phyloP scores from a whole-genome alignment of 1,140 invertebrate genomes.

The Penaeus chinensis region DNA sequence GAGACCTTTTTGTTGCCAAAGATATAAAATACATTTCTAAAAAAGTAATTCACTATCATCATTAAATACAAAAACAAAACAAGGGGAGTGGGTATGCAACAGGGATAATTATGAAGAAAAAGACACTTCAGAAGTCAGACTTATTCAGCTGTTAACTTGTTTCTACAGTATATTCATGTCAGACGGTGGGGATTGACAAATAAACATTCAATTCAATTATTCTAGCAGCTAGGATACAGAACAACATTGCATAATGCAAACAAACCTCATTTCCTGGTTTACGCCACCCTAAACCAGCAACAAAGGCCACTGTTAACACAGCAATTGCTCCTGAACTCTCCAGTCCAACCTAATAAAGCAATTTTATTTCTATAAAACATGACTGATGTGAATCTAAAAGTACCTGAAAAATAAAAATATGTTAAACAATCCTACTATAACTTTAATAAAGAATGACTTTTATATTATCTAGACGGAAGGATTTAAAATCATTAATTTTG shows the following conservation, averaged over 20 bases:
- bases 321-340: constrained; percentile 62
- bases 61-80: not conserved
- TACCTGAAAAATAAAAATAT: not conserved
- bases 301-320: constrained; percentile 58
- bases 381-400: not conserved
- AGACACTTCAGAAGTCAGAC: no score
- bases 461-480: no score
- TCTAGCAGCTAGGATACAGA: not conserved
- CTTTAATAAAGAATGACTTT: no score
- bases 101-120: not conserved
- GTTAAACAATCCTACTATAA: not conserved
- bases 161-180: no score
- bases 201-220: not conserved
- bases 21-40: not conserved
- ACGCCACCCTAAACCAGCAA: constrained; percentile 61
- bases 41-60: not conserved
- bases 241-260: no score
- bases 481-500: no score
- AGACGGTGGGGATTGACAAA: no score
- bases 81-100: not conserved
- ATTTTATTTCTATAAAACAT: not conserved
- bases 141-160: no score
- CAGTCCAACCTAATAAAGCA: constrained; percentile 52
- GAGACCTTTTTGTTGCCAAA: no score
- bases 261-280: constrained; percentile 42